These are phyloP conservation scores for Kryptopterus vitreolus DNA, from an alignment of 2,797 vertebrate species.

Conservation along the genomic window DNA sequence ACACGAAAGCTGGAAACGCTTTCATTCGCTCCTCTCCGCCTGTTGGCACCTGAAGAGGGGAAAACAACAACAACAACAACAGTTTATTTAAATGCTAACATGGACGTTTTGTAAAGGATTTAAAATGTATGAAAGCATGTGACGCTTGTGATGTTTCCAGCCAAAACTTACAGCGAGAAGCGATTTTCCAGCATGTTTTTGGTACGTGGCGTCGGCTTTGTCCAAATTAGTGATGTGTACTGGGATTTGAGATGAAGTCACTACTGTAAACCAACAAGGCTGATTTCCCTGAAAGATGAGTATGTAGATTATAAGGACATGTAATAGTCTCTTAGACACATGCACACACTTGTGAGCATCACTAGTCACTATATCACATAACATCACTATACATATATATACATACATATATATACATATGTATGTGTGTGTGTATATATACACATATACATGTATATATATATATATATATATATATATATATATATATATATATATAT, in stretches of 20 bases:
- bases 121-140: not conserved
- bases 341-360: too few relatives aligned
- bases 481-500: too few relatives aligned
- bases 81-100: too few relatives aligned
- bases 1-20: slow-evolving; percentile 78
- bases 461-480: too few relatives aligned
- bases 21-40: slow-evolving; percentile 88
- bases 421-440: too few relatives aligned
- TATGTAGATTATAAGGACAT: not conserved
- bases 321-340: not conserved
- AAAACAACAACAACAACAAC: not conserved
- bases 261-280: slow-evolving; percentile 86
- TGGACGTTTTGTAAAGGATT: not conserved
- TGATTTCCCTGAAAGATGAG: slow-evolving; percentile 72
- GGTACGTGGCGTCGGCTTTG: slow-evolving; percentile 78
- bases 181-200: slow-evolving; percentile 76
- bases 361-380: too few relatives aligned
- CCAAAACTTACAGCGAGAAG: slow-evolving; percentile 81
- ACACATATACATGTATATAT: too few relatives aligned
- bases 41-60: slow-evolving; percentile 80
- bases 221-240: slow-evolving; percentile 80
- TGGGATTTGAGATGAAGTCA: slow-evolving; percentile 81
- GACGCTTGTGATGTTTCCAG: not conserved
- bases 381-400: too few relatives aligned
- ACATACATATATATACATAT: too few relatives aligned